Evolutionary conservation across 2,797 vertebrate species (phyloP), one percentile per base, ranked within the genome.

Genomic region (Oreochromis grahami): DNA sequence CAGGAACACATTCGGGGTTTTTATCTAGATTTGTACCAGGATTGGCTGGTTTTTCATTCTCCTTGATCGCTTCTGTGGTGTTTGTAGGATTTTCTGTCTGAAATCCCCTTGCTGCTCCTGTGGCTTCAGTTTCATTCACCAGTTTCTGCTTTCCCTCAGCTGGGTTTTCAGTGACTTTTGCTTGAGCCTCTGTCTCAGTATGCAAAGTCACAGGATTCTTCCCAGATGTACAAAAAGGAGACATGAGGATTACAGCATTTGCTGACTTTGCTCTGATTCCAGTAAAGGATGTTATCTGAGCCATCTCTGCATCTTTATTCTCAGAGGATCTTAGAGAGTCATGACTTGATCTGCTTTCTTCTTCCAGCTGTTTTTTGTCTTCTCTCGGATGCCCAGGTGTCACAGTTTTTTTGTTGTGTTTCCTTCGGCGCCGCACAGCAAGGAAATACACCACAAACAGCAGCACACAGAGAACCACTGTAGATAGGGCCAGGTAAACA

Each of bases 251-350:
- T 15, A 95, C 34, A 4, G 96, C 95, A 1, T 93, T 88, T 1
- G 96, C 96, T 0, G 97, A 97, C 86, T 94, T 96, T 2, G 95
- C 90, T 76, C 96, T 85, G 63, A 89, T 85, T 45, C 55, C 91
- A 14, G 24, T 32, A 1, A 12, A 21, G 3, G 9, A 8, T 34
- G 9, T 36, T 8, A 29, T 65, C 41, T 3, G 3, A n/a, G 50
- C 53, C 15, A 5, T 15, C 83, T 90, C 90, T 3, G 80, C 2
- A 8, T 41, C 56, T 5, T 34, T 32, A 6, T 32, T 24, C 43
- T 76, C 68, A 3, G 5, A 19, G 51, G 1, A 3, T 55, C 43
- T 76, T 41, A 60, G 26, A 52, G 76, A n/a, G 32, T 3, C 55
- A 0, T 1, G 53, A 53, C 21, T 65, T 1, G 21, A 52, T 15